Evolutionary conservation across 2,113 vertebrate genomes (phyloP), one percentile per base, ranked within the genome.

Genomic region (Chroicocephalus ridibundus): DNA sequence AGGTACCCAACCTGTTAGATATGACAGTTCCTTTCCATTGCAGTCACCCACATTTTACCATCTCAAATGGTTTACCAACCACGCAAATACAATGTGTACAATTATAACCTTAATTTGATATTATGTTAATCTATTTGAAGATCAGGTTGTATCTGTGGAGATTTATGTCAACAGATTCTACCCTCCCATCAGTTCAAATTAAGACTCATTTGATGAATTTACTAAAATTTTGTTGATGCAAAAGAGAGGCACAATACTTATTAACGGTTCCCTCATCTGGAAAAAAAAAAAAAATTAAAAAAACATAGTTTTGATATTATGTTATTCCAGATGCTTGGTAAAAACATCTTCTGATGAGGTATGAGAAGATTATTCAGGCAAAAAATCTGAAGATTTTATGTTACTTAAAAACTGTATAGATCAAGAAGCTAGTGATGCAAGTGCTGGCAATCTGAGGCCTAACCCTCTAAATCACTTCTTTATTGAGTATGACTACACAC

Each of bases 221-320:
- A 24, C 13, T 51, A 68, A 40, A 65, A 46, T 60, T 52, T 52
- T 26, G 17, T 15, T 32, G 9, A 9, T 27, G 13, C 1, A 18
- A 54, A 62, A 57, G 9, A 36, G 38, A 76, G 4, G 20, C 17
- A 52, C 2, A 27, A 17, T 44, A 27, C 2, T 52, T 52, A 42
- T 2, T 52, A 65, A 25, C 25, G 4, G 3, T 26, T 77, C 5
- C 5, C 4, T 38, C 34, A 40, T 11, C 6, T 13, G 7, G n/a
- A n/a, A 44, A 52, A 21, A 42, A 22, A 13, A 16, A n/a, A 31
- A 11, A 47, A 34, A 4, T n/a, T 27, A 2, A 42, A 82, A 55
- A 54, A 55, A 7, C 1, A 4, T 8, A 54, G 2, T 5, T 42
- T 2, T 11, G 25, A 10, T 46, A 27, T 40, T 32, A 5, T n/a